Percentiles rank a stretch among this genome's conserved stretches.
phyloP scores from a whole-genome alignment of 2,113 vertebrate species.

The Rhodinocichla rosea region DNA sequence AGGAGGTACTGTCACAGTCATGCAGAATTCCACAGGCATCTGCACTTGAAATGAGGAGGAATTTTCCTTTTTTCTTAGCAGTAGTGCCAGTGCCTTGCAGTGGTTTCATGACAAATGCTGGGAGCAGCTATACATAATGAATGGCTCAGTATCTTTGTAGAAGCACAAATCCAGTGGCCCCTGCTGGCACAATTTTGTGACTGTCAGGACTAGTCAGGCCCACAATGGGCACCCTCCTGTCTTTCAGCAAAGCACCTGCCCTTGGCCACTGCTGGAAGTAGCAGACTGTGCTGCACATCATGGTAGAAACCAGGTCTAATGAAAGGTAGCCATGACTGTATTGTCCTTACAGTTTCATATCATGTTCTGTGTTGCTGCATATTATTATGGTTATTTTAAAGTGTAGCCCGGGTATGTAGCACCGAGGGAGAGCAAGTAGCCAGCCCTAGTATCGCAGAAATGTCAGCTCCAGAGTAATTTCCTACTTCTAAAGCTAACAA shows the following conservation, averaged over 20 bases:
- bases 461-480: not conserved
- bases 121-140: not conserved
- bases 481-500: not conserved
- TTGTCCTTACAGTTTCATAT: not conserved
- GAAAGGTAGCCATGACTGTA: not conserved
- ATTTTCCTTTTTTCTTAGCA: not conserved
- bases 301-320: not conserved
- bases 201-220: not conserved
- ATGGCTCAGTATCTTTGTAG: not conserved
- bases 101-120: not conserved
- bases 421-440: not conserved
- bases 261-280: not conserved
- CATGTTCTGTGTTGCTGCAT: not conserved
- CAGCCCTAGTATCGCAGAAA: not conserved
- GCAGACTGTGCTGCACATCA: not conserved
- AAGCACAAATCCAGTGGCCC: not conserved
- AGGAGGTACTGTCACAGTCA: not conserved
- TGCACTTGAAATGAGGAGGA: not conserved
- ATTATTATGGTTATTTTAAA: not conserved
- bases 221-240: not conserved
- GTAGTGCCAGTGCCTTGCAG: not conserved
- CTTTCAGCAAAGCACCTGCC: not conserved
- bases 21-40: not conserved
- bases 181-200: not conserved
- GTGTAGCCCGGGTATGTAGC: not conserved